Base-by-base conservation (phyloP, 2,113 vertebrate genomes). In the Pachyramphus minor region DNA sequence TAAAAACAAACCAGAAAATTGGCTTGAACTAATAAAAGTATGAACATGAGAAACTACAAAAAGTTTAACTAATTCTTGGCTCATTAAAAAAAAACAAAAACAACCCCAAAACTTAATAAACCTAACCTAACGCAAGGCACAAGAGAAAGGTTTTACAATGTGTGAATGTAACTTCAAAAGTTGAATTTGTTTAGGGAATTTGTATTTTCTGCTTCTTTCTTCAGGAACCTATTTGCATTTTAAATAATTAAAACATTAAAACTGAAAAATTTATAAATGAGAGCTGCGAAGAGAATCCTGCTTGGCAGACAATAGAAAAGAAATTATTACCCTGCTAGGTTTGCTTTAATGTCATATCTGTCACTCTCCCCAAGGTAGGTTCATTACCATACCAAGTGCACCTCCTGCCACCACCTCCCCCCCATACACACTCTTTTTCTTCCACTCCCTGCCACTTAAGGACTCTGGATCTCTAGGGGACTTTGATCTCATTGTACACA, bases 181-280 rank as follows among this genome's bases (percentile, higher is more conserved):
- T 96, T 90, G 77, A 85, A 93, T 97, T 95, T 97, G 89, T 97
- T 97, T 97, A 95, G 97, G 96, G 97, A 98, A 97, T 97, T 96
- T 97, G 87, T 97, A 94, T 95, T 98, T 98, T 97, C 97, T 97
- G 95, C 95, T 96, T 96, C 97, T 96, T 98, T 97, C 96, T 96
- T 97, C 93, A 82, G 84, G 89, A 98, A 95, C 96, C 96, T 98
- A 98, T 98, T 98, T 98, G 98, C 98, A 98, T 98, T 98, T 98
- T 98, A 98, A 98, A 98, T 98, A 98, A 98, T 98, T 98, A 98
- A 98, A 98, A 96, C 97, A 98, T 97, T 98, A 98, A 98, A 98
- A 97, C 97, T 98, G 96, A 98, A 98, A 98, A 98, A 98, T 98
- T 98, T 98, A 98, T 98, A 98, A 98, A 98, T 97, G 97, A 98